phyloP scores from a whole-genome alignment of 2,113 vertebrate species.

The Aramus guarauna region DNA sequence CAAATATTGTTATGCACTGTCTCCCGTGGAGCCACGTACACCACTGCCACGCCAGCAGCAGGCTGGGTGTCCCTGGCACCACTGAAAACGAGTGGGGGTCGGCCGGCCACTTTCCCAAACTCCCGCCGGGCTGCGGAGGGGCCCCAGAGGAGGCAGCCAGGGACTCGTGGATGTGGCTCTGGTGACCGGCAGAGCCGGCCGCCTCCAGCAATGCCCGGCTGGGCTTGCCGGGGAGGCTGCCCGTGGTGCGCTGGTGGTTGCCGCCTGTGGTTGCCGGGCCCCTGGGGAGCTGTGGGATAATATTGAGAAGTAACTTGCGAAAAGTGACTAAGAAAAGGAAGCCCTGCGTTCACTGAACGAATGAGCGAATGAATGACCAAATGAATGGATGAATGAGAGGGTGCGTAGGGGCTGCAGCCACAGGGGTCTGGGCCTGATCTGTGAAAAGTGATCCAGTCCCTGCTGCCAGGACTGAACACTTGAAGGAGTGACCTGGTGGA shows the following conservation, averaged over 20 bases:
- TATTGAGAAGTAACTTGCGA: background rate
- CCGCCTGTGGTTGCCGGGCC: rapidly evolving
- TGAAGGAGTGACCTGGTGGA: background rate
- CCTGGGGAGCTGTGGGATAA: background rate
- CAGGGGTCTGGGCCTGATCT: background rate
- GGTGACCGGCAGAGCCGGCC: background rate
- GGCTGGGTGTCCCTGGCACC: too few relatives aligned
- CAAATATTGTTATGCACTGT: background rate
- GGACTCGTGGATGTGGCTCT: background rate
- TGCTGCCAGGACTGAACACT: background rate
- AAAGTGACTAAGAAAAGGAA: background rate
- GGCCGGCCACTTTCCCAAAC: rapidly evolving
- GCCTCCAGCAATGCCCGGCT: rapidly evolving
- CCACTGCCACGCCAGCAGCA: background rate
- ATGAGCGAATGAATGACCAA: background rate
- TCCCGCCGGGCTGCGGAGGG: background rate
- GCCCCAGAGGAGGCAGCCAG: background rate
- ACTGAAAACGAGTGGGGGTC: rapidly evolving
- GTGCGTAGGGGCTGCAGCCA: background rate
- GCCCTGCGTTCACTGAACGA: background rate
- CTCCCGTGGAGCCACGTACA: background rate
- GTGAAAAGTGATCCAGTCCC: background rate
- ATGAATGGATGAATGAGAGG: background rate
- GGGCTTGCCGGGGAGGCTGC: background rate
- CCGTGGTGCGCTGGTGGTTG: background rate